These are phyloP conservation scores for Pterocles orientalis DNA, from an alignment of 2,113 vertebrate species.

Conservation along the genomic window DNA sequence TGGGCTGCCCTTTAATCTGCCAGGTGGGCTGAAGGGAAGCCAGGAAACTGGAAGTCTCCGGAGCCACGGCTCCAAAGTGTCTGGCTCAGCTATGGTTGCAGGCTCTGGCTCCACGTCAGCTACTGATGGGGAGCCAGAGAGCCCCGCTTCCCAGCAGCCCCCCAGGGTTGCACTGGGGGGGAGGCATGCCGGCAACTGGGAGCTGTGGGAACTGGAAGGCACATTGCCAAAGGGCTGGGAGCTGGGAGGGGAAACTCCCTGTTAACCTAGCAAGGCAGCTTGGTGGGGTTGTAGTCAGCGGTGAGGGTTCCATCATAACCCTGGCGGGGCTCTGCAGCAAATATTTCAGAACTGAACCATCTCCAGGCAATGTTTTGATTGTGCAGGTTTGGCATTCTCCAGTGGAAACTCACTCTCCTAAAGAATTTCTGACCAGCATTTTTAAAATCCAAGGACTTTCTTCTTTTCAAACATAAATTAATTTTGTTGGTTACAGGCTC, in stretches of 20 bases:
- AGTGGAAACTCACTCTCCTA: neutral
- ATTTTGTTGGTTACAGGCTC: neutral
- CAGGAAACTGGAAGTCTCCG: neutral
- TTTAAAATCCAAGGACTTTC: conserved; percentile 1
- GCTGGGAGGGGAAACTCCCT: neutral
- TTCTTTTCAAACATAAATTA: neutral
- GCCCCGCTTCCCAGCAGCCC: neutral
- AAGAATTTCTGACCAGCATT: conserved; percentile 10
- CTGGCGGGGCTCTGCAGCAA: neutral
- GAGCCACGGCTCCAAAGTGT: conserved; percentile 45
- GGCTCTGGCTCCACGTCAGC: conserved; percentile 23
- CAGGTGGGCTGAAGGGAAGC: conserved; percentile 64
- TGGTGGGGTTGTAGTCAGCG: neutral
- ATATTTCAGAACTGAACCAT: neutral
- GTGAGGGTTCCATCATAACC: neutral
- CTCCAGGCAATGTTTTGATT: conserved; percentile 10
- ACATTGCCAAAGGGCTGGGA: neutral
- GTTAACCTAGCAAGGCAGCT: neutral
- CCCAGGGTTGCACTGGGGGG: neutral
- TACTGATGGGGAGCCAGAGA: neutral
- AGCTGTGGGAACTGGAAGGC: neutral
- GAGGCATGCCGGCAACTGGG: neutral
- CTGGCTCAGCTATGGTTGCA: conserved; percentile 32
- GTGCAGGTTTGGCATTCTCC: neutral
- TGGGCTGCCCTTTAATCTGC: conserved; percentile 64